Evolutionary conservation across 2,888 invertebrate species (phyloP).

Genomic region (Microctonus brassicae): DNA sequence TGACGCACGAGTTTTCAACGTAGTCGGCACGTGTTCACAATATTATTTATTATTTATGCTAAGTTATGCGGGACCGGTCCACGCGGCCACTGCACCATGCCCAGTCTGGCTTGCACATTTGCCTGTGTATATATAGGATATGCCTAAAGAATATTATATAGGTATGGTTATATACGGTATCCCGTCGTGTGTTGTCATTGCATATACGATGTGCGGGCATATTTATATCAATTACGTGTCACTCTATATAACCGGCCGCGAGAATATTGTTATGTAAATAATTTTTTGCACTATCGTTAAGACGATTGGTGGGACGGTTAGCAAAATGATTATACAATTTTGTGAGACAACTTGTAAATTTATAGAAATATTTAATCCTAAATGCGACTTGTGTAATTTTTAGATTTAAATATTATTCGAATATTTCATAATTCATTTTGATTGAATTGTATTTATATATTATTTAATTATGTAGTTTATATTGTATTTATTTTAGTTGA

Average conservation of each 20-base stretch:
- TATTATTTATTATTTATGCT: constrained; percentile 70
- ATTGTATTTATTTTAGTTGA: background rate
- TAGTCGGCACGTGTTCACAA: constrained; percentile 64
- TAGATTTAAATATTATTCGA: background rate
- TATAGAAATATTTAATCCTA: background rate
- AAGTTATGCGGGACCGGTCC: constrained; percentile 65
- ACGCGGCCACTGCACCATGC: constrained; percentile 56
- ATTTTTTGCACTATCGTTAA: constrained; percentile 28
- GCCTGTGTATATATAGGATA: constrained; percentile 11
- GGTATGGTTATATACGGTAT: constrained; percentile 17
- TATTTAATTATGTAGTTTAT: background rate
- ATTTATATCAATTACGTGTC: constrained; percentile 69
- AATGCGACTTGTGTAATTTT: background rate
- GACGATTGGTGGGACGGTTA: constrained; percentile 14
- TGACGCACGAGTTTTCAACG: constrained; percentile 61
- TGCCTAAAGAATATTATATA: constrained; percentile 13
- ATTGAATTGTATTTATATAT: too few species aligned
- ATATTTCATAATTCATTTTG: background rate
- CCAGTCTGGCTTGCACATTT: constrained; percentile 52
- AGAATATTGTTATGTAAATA: constrained; percentile 68
- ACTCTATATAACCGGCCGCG: constrained; percentile 55
- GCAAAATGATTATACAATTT: constrained; percentile 35
- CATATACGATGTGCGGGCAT: constrained; percentile 48
- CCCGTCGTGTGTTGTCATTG: constrained; percentile 53
- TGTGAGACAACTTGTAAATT: constrained; percentile 30